Evolutionary conservation across 2,113 vertebrate species (phyloP), one percentile per base, ranked within the genome.

Genomic region (Toxotes jaculatrix): DNA sequence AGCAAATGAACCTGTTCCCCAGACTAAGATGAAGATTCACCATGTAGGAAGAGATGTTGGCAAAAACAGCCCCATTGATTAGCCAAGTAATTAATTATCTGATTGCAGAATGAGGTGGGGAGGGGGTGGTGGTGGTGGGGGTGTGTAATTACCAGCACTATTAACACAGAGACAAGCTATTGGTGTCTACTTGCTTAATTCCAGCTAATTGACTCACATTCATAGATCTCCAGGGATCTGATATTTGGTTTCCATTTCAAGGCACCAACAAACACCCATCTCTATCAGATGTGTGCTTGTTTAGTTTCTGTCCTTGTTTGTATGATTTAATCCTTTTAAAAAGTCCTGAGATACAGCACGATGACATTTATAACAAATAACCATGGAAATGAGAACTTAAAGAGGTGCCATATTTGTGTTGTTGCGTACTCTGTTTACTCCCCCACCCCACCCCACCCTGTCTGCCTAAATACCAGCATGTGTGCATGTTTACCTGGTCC

Each of bases 401-500:
- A 49, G 9, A n/a, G 16, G 49, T 21, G 27, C 6, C 34, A 1
- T 19, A 16, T 64, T 51, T 68, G 53, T 27, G 53, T 12, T 11
- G 21, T 8, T 9, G 21, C 23, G 51, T 7, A 23, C 51, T 23
- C 43, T 27, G 1, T 32, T 69, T 32, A 12, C 19, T 21, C 31
- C 40, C 21, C 36, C 34, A 36, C 27, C 27, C n/a, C n/a, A n/a
- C n/a, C n/a, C n/a, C 27, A 27, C 27, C 27, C 27, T 27, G 27
- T 27, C 27, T 27, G 43, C 42, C 13, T 59, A 40, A 75, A 4
- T 56, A 55, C 14, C 65, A 49, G 64, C 14, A 12, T 13, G 1
- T 42, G 32, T 59, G 3, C 14, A 1, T 13, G 57, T 55, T 74
- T 94, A 98, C 97, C 94, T 97, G 96, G 32, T 97, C 97, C 84